Conservation (phyloP, 2,797 vertebrate species). For the Pseudomugil gertrudae region DNA sequence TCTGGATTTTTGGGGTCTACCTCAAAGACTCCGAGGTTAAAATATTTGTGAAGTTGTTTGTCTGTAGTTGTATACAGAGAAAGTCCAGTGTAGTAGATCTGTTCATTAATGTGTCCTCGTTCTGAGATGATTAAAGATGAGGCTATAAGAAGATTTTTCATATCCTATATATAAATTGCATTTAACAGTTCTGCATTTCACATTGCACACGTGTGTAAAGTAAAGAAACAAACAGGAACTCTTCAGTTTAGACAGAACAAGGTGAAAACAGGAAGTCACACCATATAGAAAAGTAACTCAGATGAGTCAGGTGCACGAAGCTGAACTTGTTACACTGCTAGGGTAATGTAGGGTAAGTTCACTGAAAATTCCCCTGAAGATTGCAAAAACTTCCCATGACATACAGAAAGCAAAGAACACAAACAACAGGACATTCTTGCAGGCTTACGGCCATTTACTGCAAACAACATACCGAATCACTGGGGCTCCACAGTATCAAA, state of each 20-base stretch:
- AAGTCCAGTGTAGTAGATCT: slow-evolving; percentile 6
- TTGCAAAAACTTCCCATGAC: neutral
- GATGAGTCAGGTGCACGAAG: neutral
- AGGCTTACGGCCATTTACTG: neutral
- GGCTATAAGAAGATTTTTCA: neutral
- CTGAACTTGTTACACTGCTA: neutral
- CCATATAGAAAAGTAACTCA: neutral
- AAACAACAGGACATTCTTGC: neutral
- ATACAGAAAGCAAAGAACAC: neutral
- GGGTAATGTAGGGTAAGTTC: neutral
- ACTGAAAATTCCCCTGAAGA: neutral
- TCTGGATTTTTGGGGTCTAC: slow-evolving; percentile 53
- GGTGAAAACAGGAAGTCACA: neutral
- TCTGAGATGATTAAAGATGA: neutral
- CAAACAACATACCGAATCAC: neutral
- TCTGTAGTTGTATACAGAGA: slow-evolving; percentile 30
- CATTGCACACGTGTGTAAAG: neutral
- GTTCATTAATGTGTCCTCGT: slow-evolving; percentile 8
- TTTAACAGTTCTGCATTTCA: neutral
- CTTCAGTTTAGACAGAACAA: neutral
- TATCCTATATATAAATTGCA: neutral
- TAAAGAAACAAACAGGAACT: neutral
- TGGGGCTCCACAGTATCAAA: too few relatives aligned
- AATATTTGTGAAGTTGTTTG: slow-evolving; percentile 55
- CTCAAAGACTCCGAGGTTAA: slow-evolving; percentile 45